A percentile compares a stretch with the other conserved stretches of the same genome.
phyloP scores from a whole-genome alignment of 2,113 vertebrate species.

The Notiomystis cincta region DNA sequence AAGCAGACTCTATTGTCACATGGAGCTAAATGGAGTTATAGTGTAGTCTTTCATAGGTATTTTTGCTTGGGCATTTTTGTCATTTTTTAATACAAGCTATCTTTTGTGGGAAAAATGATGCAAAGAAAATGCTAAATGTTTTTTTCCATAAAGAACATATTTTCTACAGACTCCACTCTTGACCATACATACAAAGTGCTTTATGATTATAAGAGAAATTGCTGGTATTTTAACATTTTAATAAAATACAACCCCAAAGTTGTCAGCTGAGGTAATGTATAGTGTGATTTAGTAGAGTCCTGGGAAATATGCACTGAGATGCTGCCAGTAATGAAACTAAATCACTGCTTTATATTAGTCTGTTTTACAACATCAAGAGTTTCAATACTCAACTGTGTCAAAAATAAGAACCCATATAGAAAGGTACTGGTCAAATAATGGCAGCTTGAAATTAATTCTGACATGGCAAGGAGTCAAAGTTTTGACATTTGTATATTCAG shows the following conservation, averaged over 20 bases:
- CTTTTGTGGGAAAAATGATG: not conserved
- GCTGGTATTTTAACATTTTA: constrained; percentile 37
- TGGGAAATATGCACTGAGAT: constrained; percentile 27
- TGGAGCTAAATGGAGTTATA: not conserved
- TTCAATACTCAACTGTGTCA: not conserved
- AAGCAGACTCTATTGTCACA: not conserved
- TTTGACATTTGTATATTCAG: not conserved
- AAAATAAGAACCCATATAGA: not conserved
- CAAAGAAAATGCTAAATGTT: not conserved
- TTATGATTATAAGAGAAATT: not conserved
- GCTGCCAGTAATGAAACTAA: constrained; percentile 34
- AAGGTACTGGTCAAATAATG: not conserved
- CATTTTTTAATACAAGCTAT: not conserved
- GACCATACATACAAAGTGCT: not conserved
- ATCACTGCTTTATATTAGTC: constrained; percentile 5
- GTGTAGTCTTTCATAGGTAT: not conserved
- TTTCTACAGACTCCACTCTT: not conserved
- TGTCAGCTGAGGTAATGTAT: not conserved
- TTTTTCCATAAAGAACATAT: not conserved
- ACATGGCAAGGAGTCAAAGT: not conserved
- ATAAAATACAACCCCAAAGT: constrained; percentile 1
- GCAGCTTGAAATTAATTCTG: not conserved
- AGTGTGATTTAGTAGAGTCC: not conserved
- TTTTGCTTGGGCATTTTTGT: not conserved
- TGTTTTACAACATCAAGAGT: constrained; percentile 2